These are phyloP conservation scores for Thunnus thynnus DNA, from an alignment of 2,113 vertebrate species.

Conservation along the genomic window DNA sequence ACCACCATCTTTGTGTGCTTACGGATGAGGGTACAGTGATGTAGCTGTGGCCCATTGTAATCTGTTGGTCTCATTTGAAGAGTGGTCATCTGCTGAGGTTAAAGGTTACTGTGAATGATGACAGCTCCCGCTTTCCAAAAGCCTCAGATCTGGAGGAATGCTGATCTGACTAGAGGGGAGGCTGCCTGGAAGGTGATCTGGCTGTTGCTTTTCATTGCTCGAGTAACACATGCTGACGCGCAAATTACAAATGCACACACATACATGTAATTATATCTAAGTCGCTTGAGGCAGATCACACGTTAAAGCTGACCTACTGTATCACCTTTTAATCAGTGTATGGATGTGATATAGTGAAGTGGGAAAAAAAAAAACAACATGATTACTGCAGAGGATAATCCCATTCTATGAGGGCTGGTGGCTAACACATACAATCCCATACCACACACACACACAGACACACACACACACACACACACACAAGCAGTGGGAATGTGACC, in stretches of 20 bases:
- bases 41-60: conserved; percentile 16
- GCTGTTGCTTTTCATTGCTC: conserved; percentile 21
- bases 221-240: conserved; percentile 41
- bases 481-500: background rate
- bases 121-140: conserved; percentile 24
- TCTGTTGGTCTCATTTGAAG: conserved; percentile 34
- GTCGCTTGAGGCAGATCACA: conserved; percentile 53
- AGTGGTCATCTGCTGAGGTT: conserved; percentile 33
- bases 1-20: background rate
- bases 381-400: conserved; percentile 68
- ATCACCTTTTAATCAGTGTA: conserved; percentile 65
- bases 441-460: conserved; percentile 34
- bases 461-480: background rate
- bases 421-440: conserved; percentile 26
- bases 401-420: conserved; percentile 36
- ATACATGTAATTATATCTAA: conserved; percentile 53
- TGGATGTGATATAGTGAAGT: conserved; percentile 32
- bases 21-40: background rate
- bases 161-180: conserved; percentile 21
- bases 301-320: conserved; percentile 52
- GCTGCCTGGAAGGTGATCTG: conserved; percentile 33
- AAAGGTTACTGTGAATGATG: conserved; percentile 42
- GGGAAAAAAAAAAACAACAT: conserved; percentile 19
- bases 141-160: conserved; percentile 11
- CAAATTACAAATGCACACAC: conserved; percentile 35